Percentiles rank a stretch among this genome's conserved stretches.
These are phyloP conservation scores for Ginglymostoma cirratum DNA, from an alignment of 2,113 vertebrate species.

Conservation along the genomic window DNA sequence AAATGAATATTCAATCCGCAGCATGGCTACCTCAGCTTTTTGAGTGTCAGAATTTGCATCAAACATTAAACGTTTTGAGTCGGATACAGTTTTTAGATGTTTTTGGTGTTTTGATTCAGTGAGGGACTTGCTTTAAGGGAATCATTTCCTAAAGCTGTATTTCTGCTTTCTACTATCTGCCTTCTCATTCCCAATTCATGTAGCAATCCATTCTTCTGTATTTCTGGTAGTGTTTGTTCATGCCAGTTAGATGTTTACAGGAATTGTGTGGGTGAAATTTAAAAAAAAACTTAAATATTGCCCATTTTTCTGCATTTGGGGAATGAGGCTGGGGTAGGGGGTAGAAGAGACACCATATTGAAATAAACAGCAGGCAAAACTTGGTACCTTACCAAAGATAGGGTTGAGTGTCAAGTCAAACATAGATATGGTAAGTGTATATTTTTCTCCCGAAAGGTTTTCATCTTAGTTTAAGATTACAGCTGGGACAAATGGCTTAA, in stretches of 20 bases:
- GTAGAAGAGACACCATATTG: neutral
- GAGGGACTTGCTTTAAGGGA: neutral
- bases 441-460: neutral
- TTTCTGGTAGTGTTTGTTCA: neutral
- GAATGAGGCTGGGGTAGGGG: neutral
- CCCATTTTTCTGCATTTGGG: neutral
- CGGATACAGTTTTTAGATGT: neutral
- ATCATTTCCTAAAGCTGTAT: neutral
- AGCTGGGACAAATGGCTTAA: neutral
- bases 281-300: neutral
- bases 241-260: neutral
- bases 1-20: neutral
- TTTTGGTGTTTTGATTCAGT: neutral
- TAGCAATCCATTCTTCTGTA: neutral
- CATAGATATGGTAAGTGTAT: neutral
- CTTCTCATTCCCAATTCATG: neutral
- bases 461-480: neutral
- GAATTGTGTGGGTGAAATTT: neutral
- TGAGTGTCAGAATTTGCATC: neutral
- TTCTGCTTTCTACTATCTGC: neutral
- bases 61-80: neutral
- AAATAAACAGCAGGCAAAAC: neutral
- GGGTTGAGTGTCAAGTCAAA: neutral
- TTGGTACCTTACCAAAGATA: neutral
- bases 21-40: neutral